phyloP scores from a whole-genome alignment of 2,797 vertebrate genomes.

The Thripadectes ignobilis region DNA sequence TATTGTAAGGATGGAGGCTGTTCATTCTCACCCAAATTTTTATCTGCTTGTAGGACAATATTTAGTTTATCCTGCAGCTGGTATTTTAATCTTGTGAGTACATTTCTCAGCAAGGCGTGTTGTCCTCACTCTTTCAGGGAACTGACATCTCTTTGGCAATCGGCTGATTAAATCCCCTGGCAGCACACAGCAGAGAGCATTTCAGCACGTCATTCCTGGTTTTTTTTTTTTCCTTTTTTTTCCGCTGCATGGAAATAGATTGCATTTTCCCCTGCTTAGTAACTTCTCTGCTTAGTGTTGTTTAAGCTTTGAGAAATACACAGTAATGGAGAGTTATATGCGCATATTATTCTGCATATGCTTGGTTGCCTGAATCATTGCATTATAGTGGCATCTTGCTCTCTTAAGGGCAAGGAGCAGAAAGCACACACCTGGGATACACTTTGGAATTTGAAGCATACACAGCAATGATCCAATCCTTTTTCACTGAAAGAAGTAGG shows the following conservation, averaged over 20 bases:
- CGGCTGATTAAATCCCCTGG: slow-evolving; percentile 57
- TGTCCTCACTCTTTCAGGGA: slow-evolving; percentile 56
- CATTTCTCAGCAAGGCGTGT: slow-evolving; percentile 20
- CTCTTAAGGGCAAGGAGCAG: not conserved
- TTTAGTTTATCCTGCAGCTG: slow-evolving; percentile 25
- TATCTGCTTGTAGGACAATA: not conserved
- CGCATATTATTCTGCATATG: not conserved
- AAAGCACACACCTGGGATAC: not conserved
- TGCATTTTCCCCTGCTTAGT: not conserved
- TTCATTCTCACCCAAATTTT: not conserved
- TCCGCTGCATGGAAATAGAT: not conserved
- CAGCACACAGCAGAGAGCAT: slow-evolving; percentile 29
- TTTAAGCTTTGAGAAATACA: not conserved
- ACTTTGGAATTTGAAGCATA: not conserved
- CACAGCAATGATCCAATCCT: not conserved
- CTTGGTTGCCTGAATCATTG: not conserved
- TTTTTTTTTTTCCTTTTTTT: not conserved
- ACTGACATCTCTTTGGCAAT: slow-evolving; percentile 59
- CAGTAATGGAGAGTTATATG: not conserved
- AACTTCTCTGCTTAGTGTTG: not conserved
- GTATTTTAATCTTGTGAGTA: slow-evolving; percentile 28
- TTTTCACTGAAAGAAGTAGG: not conserved
- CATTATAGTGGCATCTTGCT: not conserved
- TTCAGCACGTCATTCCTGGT: slow-evolving; percentile 24
- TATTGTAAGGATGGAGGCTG: not conserved